These are phyloP conservation scores for Drosophila miranda DNA, from an alignment of 1,140 invertebrate species.

Conservation along the genomic window DNA sequence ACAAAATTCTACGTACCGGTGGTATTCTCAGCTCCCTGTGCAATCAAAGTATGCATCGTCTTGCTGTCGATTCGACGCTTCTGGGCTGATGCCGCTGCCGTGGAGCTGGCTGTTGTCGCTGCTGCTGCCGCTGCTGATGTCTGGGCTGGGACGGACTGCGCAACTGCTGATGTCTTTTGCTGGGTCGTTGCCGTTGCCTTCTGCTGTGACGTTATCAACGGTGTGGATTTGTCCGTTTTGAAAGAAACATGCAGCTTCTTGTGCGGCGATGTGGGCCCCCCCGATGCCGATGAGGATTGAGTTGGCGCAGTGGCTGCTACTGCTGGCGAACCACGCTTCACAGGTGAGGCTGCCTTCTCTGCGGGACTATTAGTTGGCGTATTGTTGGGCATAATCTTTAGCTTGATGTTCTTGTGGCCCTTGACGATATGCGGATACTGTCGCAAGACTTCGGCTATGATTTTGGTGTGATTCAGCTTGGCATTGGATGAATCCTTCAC, in stretches of 20 bases:
- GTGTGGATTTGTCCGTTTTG: constrained; percentile 54
- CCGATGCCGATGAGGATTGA: constrained; percentile 33
- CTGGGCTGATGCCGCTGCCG: constrained; percentile 79
- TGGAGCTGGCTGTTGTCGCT: constrained; percentile 45
- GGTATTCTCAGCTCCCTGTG: constrained; percentile 84
- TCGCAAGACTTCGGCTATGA: constrained; percentile 92
- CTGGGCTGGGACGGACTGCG: constrained; percentile 16
- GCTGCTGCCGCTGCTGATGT: constrained; percentile 19
- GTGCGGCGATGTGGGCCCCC: constrained; percentile 51
- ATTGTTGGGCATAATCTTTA: constrained; percentile 90
- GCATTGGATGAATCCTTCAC: constrained; percentile 83
- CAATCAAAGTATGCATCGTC: constrained; percentile 81
- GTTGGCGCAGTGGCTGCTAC: constrained; percentile 9
- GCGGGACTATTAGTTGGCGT: constrained; percentile 14
- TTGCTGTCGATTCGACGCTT: constrained; percentile 82
- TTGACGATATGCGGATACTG: constrained; percentile 94
- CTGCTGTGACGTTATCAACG: constrained; percentile 61
- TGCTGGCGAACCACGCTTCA: constrained; percentile 41
- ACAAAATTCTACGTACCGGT: constrained; percentile 56
- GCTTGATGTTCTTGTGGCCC: constrained; percentile 92
- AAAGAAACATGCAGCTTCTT: constrained; percentile 69
- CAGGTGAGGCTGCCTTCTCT: constrained; percentile 21
- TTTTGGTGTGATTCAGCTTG: constrained; percentile 90
- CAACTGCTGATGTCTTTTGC: neutral
- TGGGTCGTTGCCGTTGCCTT: constrained; percentile 30